Percentiles rank a stretch among this genome's conserved stretches.
These are phyloP conservation scores for Gnathonemus echidnorhynchus DNA, from an alignment of 2,113 vertebrate genomes.

Conservation along the genomic window DNA sequence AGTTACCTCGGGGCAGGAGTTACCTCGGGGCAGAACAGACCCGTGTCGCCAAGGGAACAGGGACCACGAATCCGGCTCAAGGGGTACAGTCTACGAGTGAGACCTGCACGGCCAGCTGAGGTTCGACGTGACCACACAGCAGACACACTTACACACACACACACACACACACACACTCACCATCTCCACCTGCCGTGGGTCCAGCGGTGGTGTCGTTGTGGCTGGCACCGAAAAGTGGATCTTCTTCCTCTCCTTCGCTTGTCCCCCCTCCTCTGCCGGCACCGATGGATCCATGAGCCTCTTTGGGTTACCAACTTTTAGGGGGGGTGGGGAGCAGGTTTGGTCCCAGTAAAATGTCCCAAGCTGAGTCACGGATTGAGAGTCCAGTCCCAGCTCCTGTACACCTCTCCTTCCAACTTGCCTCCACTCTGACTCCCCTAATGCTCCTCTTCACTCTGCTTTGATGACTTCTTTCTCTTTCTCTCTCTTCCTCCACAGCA, in stretches of 20 bases:
- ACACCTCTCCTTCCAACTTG: background rate
- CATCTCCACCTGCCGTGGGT: conserved; percentile 92
- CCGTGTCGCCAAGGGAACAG: background rate
- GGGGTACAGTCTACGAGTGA: background rate
- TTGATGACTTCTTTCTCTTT: background rate
- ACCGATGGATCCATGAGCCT: conserved; percentile 56
- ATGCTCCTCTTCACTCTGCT: conserved; percentile 18
- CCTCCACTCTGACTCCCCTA: background rate
- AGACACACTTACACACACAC: background rate
- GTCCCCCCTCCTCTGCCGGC: conserved; percentile 51
- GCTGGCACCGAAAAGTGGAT: conserved; percentile 84
- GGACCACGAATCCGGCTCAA: background rate
- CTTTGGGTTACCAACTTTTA: conserved; percentile 24
- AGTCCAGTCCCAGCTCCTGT: background rate
- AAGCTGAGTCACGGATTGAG: background rate
- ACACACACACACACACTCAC: conserved; percentile 55
- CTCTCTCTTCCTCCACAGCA: background rate
- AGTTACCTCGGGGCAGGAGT: too few species aligned
- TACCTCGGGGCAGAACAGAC: too few species aligned
- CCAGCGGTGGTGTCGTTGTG: conserved; percentile 75
- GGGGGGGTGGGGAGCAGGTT: background rate
- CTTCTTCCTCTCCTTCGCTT: conserved; percentile 84
- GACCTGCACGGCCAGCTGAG: background rate
- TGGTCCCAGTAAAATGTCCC: conserved; percentile 34
- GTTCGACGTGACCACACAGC: background rate